Conservation (phyloP, 2,888 invertebrate species). For the Amiota minor region DNA sequence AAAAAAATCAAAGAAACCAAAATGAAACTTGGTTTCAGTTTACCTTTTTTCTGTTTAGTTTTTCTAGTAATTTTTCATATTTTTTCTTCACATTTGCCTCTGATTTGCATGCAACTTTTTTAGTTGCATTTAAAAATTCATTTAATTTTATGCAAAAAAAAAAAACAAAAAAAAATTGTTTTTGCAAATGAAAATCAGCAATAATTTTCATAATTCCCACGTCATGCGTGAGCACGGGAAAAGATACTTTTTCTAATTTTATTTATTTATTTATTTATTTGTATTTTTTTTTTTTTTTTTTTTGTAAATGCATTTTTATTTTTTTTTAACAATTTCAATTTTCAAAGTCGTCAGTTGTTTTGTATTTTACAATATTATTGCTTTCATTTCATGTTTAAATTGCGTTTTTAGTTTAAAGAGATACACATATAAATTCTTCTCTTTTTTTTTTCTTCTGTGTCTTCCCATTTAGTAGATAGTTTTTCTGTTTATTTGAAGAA, state of each 20-base stretch:
- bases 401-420: not conserved
- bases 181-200: slow-evolving; percentile 22
- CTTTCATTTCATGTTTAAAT: slow-evolving; percentile 16
- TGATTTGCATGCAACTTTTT: slow-evolving; percentile 24
- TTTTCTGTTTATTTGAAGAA: slow-evolving; percentile 14
- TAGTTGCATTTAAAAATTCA: slow-evolving; percentile 24
- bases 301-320: slow-evolving; percentile 38
- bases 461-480: not conserved
- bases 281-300: not conserved
- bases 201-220: slow-evolving; percentile 54
- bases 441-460: slow-evolving; percentile 3
- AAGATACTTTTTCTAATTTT: slow-evolving; percentile 17
- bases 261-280: slow-evolving; percentile 38
- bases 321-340: not conserved
- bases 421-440: not conserved
- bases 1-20: slow-evolving; percentile 5
- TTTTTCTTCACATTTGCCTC: not conserved
- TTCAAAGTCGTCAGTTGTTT: not conserved
- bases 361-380: not conserved
- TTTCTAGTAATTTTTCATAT: slow-evolving; percentile 22
- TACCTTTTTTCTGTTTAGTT: slow-evolving; percentile 9
- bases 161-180: slow-evolving; percentile 38
- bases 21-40: not conserved
- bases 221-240: slow-evolving; percentile 62
- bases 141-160: slow-evolving; percentile 24